Conservation (phyloP, 2,113 vertebrate species). For the Pterocles gutturalis region DNA sequence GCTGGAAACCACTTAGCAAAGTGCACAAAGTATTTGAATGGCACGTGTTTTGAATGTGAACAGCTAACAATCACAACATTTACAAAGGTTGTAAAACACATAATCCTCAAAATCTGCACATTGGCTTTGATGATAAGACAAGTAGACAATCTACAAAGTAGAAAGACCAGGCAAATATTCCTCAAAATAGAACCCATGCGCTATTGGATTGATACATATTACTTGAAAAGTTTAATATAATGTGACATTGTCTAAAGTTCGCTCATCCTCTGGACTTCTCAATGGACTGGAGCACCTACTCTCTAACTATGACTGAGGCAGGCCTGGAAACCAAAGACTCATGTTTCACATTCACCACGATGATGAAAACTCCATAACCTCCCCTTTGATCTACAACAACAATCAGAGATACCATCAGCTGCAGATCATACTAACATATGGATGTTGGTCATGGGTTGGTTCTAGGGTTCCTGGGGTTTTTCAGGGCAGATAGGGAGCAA, state of each 20-base stretch:
- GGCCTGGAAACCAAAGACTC: background rate
- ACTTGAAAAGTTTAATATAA: background rate
- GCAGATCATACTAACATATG: background rate
- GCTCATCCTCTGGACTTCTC: background rate
- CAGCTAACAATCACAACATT: background rate
- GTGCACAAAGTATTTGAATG: background rate
- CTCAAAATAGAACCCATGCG: background rate
- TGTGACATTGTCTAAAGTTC: rapidly evolving
- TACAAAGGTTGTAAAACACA: background rate
- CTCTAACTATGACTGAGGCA: background rate
- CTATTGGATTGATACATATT: background rate
- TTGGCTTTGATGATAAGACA: background rate
- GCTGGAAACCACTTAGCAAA: background rate
- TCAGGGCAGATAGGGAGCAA: background rate
- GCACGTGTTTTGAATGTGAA: rapidly evolving
- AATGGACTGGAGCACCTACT: background rate
- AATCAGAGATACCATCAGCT: background rate
- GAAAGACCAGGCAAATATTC: background rate
- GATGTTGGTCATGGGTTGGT: background rate
- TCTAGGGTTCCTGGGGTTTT: background rate
- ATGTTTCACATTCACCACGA: background rate
- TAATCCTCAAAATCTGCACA: background rate
- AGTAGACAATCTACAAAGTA: background rate
- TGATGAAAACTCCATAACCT: background rate
- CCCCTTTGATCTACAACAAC: background rate